Evolutionary conservation across 2,888 invertebrate species (phyloP).

Genomic region (Heliconius aoede): DNA sequence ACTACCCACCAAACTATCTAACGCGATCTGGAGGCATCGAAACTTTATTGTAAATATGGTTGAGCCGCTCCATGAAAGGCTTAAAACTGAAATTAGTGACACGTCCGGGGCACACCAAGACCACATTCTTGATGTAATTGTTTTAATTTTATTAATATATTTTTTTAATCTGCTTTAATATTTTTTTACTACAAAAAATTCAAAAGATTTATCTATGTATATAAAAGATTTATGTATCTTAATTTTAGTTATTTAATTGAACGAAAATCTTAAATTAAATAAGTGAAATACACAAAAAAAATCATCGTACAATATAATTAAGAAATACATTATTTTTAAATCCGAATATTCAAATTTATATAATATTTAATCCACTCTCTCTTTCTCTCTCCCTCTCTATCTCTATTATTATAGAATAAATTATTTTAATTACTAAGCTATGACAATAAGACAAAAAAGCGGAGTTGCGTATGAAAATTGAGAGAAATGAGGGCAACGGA

Average conservation of each 20-base stretch:
- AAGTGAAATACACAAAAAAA: no score
- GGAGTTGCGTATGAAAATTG: no score
- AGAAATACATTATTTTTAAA: background rate
- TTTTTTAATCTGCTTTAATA: background rate
- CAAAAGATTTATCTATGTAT: no score
- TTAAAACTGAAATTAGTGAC: constrained; percentile 55
- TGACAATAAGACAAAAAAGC: no score
- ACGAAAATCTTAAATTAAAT: background rate
- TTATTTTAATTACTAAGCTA: no score
- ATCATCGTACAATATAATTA: background rate
- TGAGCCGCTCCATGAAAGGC: constrained; percentile 51
- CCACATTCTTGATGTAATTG: background rate
- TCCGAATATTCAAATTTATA: background rate
- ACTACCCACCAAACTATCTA: constrained; percentile 31
- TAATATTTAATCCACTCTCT: no score
- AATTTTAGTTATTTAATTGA: no score
- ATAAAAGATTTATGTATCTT: no score
- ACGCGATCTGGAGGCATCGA: constrained; percentile 39
- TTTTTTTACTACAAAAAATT: background rate
- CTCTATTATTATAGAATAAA: no score
- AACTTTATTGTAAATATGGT: constrained; percentile 55
- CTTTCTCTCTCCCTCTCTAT: no score
- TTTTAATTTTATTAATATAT: background rate
- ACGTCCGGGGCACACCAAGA: constrained; percentile 43
- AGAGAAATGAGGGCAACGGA: background rate